Evolutionary conservation across 2,113 vertebrate genomes (phyloP).

Genomic region (Pelusios castaneus): DNA sequence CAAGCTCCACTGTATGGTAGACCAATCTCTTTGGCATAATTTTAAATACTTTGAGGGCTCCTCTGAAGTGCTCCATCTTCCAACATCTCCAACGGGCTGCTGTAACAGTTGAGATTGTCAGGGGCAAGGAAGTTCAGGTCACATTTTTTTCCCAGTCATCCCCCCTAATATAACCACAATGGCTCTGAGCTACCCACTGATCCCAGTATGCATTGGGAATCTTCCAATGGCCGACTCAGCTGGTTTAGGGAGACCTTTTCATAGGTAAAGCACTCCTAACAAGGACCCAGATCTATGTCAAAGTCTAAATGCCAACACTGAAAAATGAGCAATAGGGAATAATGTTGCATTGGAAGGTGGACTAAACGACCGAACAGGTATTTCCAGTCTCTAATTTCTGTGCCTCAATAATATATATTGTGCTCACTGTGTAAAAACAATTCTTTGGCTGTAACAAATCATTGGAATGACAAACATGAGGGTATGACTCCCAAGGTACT

Average conservation of each 20-base stretch:
- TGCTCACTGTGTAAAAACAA: fast-evolving
- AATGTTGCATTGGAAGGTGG: neutral
- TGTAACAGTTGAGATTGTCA: neutral
- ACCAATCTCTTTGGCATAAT: neutral
- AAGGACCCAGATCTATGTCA: neutral
- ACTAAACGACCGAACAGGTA: fast-evolving
- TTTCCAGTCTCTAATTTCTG: neutral
- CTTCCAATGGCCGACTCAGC: neutral
- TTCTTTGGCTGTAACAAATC: neutral
- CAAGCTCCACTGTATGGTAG: neutral
- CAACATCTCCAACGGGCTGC: neutral
- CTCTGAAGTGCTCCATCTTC: neutral
- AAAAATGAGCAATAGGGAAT: neutral
- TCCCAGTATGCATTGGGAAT: neutral
- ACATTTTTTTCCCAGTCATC: neutral
- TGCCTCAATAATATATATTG: neutral
- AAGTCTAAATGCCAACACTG: neutral
- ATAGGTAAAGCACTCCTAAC: neutral
- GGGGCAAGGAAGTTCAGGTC: neutral
- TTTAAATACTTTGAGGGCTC: neutral
- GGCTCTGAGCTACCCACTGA: neutral
- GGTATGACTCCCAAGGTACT: neutral
- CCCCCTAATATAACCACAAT: neutral
- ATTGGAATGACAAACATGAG: neutral
- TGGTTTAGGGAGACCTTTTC: neutral